Conservation (phyloP, 1,140 invertebrate genomes). For the Euura saliciscinereae region DNA sequence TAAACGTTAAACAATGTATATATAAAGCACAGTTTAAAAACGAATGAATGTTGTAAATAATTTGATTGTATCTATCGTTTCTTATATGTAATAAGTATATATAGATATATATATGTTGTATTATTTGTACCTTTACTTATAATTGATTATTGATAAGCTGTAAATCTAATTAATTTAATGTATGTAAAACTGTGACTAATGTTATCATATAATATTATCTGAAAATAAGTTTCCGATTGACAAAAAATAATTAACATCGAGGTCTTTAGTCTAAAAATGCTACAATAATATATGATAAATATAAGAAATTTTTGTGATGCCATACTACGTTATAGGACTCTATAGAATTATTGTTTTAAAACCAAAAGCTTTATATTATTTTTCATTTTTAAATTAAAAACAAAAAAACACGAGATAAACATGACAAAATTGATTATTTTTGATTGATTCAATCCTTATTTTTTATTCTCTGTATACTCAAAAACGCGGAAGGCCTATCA, state of each 20-base stretch:
- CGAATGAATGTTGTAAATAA: constrained; percentile 30
- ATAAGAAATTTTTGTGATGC: constrained; percentile 32
- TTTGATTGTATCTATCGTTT: constrained; percentile 26
- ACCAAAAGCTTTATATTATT: constrained; percentile 30
- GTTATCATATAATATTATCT: not conserved
- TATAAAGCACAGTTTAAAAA: not conserved
- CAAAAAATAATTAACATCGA: constrained; percentile 13
- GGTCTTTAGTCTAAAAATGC: constrained; percentile 27
- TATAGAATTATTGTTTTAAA: constrained; percentile 24
- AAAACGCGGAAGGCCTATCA: too few species aligned
- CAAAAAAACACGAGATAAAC: not conserved
- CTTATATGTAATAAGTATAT: constrained; percentile 13
- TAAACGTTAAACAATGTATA: too few species aligned
- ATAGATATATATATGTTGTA: constrained; percentile 8
- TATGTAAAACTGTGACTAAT: not conserved
- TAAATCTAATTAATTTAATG: not conserved
- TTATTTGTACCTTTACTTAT: not conserved
- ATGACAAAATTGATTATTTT: too few species aligned
- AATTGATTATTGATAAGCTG: not conserved
- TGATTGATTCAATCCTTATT: too few species aligned
- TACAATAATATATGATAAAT: constrained; percentile 22
- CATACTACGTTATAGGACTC: constrained; percentile 22
- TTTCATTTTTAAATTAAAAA: constrained; percentile 32
- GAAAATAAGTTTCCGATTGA: not conserved
- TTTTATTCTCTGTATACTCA: too few species aligned